A percentile compares a stretch with the other conserved stretches of the same genome.
These are phyloP conservation scores for Berghia stephanieae DNA, from an alignment of 1,140 invertebrate genomes.

Conservation along the genomic window DNA sequence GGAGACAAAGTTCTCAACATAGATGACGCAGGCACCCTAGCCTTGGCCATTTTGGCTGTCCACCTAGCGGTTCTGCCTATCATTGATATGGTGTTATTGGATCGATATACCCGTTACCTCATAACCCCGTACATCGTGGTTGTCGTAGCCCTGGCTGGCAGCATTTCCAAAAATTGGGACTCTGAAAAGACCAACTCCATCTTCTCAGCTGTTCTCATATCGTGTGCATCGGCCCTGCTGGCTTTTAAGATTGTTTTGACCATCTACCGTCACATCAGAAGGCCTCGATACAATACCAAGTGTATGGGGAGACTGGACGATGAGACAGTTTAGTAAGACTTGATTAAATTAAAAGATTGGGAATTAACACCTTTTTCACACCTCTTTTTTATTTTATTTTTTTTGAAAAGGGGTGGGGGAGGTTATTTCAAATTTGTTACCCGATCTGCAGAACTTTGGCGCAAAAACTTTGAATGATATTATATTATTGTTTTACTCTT, in stretches of 20 bases:
- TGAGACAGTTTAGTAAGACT: no score
- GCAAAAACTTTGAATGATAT: no score
- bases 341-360: no score
- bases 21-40: slow-evolving; percentile 41
- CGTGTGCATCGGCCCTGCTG: slow-evolving; percentile 24
- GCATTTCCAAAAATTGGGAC: slow-evolving; percentile 49
- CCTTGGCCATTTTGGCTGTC: slow-evolving; percentile 43
- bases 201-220: slow-evolving; percentile 50
- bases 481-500: no score
- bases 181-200: slow-evolving; percentile 45
- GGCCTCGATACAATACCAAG: no score
- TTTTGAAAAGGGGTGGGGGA: no score
- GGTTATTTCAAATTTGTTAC: no score
- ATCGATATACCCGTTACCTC: slow-evolving; percentile 55
- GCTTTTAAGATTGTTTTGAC: slow-evolving; percentile 45
- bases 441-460: no score
- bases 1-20: slow-evolving; percentile 25
- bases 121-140: slow-evolving; percentile 57
- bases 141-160: slow-evolving; percentile 51
- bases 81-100: slow-evolving; percentile 50
- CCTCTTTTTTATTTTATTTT: no score
- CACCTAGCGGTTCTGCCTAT: slow-evolving; percentile 44
- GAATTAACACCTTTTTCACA: no score
- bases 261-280: slow-evolving; percentile 42
- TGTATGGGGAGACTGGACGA: no score